Evolutionary conservation across 2,113 vertebrate genomes (phyloP), one percentile per base, ranked within the genome.

Genomic region (Hystrix cristata): DNA sequence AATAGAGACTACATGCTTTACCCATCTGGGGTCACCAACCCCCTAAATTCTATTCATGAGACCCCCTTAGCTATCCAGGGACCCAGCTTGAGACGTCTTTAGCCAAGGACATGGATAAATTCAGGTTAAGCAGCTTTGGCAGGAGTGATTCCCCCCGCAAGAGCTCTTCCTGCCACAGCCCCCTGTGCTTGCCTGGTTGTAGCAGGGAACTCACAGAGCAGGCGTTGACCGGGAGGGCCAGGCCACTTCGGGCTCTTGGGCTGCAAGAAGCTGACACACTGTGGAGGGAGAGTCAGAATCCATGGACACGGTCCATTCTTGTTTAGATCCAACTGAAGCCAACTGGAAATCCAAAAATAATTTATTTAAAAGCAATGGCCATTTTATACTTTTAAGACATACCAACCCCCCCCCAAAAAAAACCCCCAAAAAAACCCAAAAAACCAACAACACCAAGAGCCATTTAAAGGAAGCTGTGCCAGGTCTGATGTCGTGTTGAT

Each of bases 401-500:
- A 78, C n/a, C 38, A 38, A 38, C 38, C 38, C 38, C 38, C 38
- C 38, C 38, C 38, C 38, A 38, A 93, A 23, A 21, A n/a, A n/a
- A n/a, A n/a, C n/a, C n/a, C n/a, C 11, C 25, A 64, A 14, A 90
- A 98, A 90, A 95, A 97, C 1, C 10, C 29, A 38, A 95, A 79
- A 57, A 57, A 16, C 13, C 76, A 31, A 29, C 29, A 34, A 34
- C 15, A 29, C 43, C 93, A 78, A 95, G 97, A 97, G 90, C 88
- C 92, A 94, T 91, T 80, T 51, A 38, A 71, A 53, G 25, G 3
- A 7, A 97, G 94, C 97, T 95, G 86, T 97, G 94, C 97, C 97
- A 97, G 94, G 65, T 98, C 97, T 98, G 97, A 98, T 97, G 98
- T 98, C 76, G 95, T 97, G 91, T 98, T 98, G 95, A 97, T 98